Percentiles rank a stretch among this genome's conserved stretches.
Conservation (phyloP, 2,113 vertebrate genomes). For the Myrmecobius fasciatus region DNA sequence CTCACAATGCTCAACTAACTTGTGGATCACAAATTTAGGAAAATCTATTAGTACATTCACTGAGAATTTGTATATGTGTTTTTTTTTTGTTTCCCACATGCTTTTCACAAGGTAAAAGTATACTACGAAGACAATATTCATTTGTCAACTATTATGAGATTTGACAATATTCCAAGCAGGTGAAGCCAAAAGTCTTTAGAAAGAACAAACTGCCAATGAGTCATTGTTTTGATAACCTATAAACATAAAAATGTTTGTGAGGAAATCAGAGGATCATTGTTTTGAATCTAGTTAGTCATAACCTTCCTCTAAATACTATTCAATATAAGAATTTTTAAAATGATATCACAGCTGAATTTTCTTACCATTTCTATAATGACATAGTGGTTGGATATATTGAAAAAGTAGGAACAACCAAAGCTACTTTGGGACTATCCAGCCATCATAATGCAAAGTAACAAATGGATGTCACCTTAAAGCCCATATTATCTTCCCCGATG, state of each 20-base stretch:
- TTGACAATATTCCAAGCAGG: neutral
- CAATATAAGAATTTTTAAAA: constrained; percentile 29
- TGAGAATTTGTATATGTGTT: neutral
- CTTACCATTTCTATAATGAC: neutral
- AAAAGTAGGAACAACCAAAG: constrained; percentile 7
- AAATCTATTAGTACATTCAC: neutral
- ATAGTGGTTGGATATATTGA: neutral
- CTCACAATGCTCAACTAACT: neutral
- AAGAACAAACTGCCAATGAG: neutral
- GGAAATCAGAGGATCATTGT: neutral
- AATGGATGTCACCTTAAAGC: neutral
- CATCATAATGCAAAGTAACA: constrained; percentile 1
- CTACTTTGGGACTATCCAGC: neutral
- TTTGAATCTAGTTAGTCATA: neutral
- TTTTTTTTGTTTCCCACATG: neutral
- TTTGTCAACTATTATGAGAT: neutral
- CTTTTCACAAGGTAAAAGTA: neutral
- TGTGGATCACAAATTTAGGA: neutral
- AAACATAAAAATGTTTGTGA: neutral
- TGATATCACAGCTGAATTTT: neutral
- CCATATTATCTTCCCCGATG: neutral
- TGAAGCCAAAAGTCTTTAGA: neutral
- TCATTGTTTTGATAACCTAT: neutral
- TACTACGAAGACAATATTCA: neutral
- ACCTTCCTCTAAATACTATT: neutral